phyloP scores from a whole-genome alignment of 2,888 invertebrate genomes.

The Drosophila limbata region DNA sequence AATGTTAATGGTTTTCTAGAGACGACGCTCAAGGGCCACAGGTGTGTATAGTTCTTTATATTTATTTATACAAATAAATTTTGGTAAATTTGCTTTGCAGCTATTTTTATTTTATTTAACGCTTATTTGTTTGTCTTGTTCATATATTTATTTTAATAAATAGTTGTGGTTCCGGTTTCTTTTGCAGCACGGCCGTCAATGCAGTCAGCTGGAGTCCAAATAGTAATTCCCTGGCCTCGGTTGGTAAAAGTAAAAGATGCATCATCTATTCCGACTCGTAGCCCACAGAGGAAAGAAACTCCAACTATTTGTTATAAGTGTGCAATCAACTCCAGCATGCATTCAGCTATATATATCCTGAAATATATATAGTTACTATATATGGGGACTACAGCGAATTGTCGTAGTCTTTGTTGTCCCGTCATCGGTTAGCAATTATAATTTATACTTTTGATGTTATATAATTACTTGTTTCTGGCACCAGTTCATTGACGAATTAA shows the following conservation, averaged over 20 bases:
- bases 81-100: too few relatives aligned
- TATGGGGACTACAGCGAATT: not conserved
- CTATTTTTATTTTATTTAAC: too few relatives aligned
- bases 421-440: conserved; percentile 27
- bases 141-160: conserved; percentile 27
- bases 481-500: conserved; percentile 28
- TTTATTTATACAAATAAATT: conserved; percentile 30
- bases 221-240: conserved; percentile 92
- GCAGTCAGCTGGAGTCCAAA: conserved; percentile 96
- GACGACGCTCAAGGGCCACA: conserved; percentile 91
- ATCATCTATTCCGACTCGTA: conserved; percentile 91
- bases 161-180: conserved; percentile 82
- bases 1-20: conserved; percentile 92
- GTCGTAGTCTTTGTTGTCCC: conserved; percentile 1
- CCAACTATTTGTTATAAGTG: conserved; percentile 18
- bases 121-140: too few relatives aligned
- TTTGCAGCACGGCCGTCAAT: conserved; percentile 92
- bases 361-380: conserved; percentile 10
- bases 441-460: conserved; percentile 43
- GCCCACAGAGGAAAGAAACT: conserved; percentile 42
- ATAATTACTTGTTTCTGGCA: conserved; percentile 18
- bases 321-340: conserved; percentile 26
- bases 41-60: conserved; percentile 85
- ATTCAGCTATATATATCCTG: conserved; percentile 8
- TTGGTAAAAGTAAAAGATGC: conserved; percentile 93